These are phyloP conservation scores for Volucella bombylans DNA, from an alignment of 2,888 invertebrate genomes.

Conservation along the genomic window DNA sequence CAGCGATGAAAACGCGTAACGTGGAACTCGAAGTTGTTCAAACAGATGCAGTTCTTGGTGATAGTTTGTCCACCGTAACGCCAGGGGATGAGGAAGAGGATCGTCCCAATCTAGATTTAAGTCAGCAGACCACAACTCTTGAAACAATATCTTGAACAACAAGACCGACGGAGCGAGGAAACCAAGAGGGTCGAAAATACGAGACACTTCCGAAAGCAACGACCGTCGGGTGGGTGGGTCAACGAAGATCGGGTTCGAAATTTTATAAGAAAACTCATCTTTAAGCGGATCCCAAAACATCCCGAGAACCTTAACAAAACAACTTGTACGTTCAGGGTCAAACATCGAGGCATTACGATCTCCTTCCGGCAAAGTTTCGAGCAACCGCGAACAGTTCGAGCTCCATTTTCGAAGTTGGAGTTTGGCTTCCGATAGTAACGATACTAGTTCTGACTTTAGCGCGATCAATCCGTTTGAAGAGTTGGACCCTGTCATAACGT, in stretches of 20 bases:
- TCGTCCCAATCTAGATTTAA: constrained; percentile 59
- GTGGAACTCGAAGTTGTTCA: constrained; percentile 26
- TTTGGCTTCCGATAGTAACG: constrained; percentile 21
- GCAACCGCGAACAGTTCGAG: background rate
- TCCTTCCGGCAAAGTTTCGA: too few species aligned
- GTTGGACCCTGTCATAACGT: constrained; percentile 33
- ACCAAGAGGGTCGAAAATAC: too few species aligned
- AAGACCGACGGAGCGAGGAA: too few species aligned
- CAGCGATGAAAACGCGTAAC: constrained; percentile 15
- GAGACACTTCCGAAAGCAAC: too few species aligned
- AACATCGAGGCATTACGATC: too few species aligned
- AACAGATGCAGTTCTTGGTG: constrained; percentile 21
- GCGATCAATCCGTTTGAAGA: constrained; percentile 4
- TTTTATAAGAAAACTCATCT: too few species aligned
- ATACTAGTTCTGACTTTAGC: constrained; percentile 23
- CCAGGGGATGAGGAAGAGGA: constrained; percentile 35
- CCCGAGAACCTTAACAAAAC: too few species aligned
- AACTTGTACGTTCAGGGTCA: too few species aligned
- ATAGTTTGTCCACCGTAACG: constrained; percentile 27
- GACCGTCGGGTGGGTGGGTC: background rate
- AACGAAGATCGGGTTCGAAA: constrained; percentile 9
- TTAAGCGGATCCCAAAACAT: too few species aligned
- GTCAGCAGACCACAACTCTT: background rate
- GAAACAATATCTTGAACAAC: too few species aligned
- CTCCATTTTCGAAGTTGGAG: constrained; percentile 52